Base-by-base conservation (phyloP, 2,888 invertebrate species). In the Pandemis corylana region DNA sequence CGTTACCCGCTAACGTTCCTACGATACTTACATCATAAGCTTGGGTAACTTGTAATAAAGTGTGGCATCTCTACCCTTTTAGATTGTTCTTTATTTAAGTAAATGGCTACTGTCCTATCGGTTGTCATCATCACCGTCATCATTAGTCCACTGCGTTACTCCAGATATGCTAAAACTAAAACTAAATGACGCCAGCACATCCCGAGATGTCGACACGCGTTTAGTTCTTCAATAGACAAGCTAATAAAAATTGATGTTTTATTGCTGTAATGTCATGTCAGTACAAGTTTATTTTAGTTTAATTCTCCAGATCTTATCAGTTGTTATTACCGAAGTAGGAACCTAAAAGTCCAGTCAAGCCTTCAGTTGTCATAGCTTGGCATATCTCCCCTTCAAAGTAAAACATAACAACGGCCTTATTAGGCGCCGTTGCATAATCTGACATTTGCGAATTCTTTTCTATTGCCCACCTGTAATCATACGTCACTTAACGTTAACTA, bases 1-100 rank as follows among this genome's bases (percentile, higher is more conserved):
- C 79, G 71, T 76, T 77, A 81, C 77, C 76, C 72, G 89, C 90
- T 89, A 88, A 91, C 83, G 90, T 89, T 90, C 88, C 88, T 84
- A 84, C 80, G 83, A 89, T 20, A 20, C 20, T 20, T 85, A 72
- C 79, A 75, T 76, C 85, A 85, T 86, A 20, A 28, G 59, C 28
- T 28, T 10, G 59, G 6, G 3, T 28, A 49, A 20, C 20, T 20
- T 20, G 20, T 20, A 1, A n/a, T n/a, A n/a, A n/a, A 20, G 20
- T 20, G 20, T 20, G 20, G 20, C 20, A 20, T 20, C n/a, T n/a
- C n/a, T n/a, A n/a, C n/a, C 20, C 20, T 20, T 20, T 20, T 20
- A 20, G 20, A 20, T 20, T 0, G 20, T 20, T 20, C 20, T 20
- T 20, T 20, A 0, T 20, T 20, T 20, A 20, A 20, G 20, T 20